phyloP scores from a whole-genome alignment of 2,113 vertebrate species.

The Phaethon lepturus region DNA sequence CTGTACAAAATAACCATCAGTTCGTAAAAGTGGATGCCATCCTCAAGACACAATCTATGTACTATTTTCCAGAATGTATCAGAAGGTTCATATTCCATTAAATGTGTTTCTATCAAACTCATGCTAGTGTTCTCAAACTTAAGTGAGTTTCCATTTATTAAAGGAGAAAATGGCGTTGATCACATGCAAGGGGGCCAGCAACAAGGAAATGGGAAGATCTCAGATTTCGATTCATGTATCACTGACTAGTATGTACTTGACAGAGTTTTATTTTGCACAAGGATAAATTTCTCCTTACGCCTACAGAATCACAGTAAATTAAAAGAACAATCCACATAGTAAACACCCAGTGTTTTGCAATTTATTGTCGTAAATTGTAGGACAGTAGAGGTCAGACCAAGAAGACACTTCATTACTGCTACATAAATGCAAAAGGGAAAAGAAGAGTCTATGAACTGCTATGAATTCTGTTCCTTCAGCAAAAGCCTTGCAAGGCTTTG shows the following conservation, averaged over 20 bases:
- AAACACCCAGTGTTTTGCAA: not conserved
- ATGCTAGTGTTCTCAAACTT: not conserved
- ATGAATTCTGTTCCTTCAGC: not conserved
- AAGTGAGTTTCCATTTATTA: not conserved
- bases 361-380: not conserved
- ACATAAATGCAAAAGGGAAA: not conserved
- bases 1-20: slow-evolving; percentile 4
- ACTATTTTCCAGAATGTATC: not conserved
- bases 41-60: not conserved
- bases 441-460: not conserved
- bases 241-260: not conserved
- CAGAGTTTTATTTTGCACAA: not conserved
- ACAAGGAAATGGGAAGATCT: not conserved
- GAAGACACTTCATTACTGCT: not conserved
- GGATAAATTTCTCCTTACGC: not conserved
- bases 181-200: not conserved
- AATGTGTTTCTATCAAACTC: not conserved
- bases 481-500: not conserved
- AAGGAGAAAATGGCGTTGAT: not conserved
- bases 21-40: not conserved
- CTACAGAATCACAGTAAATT: not conserved
- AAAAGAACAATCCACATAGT: not conserved
- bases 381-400: not conserved
- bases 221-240: not conserved
- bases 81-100: not conserved